Evolutionary conservation across 2,888 invertebrate genomes (phyloP).

Genomic region (Mellilla xanthometata): DNA sequence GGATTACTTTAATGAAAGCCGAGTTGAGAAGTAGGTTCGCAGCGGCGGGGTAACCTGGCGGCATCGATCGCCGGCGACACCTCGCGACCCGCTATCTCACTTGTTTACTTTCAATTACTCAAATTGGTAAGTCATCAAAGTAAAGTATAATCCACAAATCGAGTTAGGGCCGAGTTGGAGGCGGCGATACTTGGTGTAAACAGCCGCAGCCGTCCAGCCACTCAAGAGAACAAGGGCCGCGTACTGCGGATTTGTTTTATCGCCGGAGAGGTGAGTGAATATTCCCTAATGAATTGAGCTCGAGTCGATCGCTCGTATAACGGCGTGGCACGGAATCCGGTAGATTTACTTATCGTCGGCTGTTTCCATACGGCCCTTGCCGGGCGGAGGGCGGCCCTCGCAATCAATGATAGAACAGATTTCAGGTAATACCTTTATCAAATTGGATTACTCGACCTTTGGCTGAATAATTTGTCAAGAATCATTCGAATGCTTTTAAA

Average conservation of each 20-base stretch:
- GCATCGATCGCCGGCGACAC: background rate
- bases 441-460: slow-evolving; percentile 11
- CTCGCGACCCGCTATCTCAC: background rate
- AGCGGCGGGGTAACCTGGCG: slow-evolving; percentile 3
- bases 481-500: background rate
- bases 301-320: slow-evolving; percentile 39
- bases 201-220: no score
- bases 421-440: slow-evolving; percentile 15
- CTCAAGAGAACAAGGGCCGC: no score
- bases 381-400: slow-evolving; percentile 2
- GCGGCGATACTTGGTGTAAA: slow-evolving; percentile 15
- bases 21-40: slow-evolving; percentile 13
- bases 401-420: slow-evolving; percentile 28
- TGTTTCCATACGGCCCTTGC: slow-evolving; percentile 12
- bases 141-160: slow-evolving; percentile 13
- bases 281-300: slow-evolving; percentile 48
- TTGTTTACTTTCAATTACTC: slow-evolving; percentile 17
- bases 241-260: slow-evolving; percentile 36
- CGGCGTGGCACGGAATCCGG: slow-evolving; percentile 29
- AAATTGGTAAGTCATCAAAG: slow-evolving; percentile 16
- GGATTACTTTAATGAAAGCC: slow-evolving; percentile 20
- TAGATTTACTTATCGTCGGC: slow-evolving; percentile 29
- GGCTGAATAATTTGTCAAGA: background rate
- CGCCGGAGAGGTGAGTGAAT: slow-evolving; percentile 28
- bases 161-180: slow-evolving; percentile 7